Percentiles rank a stretch among this genome's conserved stretches.
These are phyloP conservation scores for Theretra japonica DNA, from an alignment of 2,888 invertebrate genomes.

Conservation along the genomic window DNA sequence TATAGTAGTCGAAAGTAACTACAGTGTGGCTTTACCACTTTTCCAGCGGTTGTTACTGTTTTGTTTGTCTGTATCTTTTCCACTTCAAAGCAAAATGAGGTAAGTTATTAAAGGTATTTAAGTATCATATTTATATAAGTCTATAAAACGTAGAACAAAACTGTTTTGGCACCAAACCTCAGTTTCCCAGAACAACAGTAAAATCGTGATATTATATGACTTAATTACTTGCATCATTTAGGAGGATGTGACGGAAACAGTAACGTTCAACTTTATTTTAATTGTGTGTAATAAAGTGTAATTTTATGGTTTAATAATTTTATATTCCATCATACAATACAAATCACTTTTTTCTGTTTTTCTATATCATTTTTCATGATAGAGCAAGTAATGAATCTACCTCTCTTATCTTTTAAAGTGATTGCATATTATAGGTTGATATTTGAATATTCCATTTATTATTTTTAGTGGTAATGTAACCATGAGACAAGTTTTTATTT, in stretches of 20 bases:
- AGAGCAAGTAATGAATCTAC: not conserved
- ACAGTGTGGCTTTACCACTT: too few species aligned
- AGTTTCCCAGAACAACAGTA: constrained; percentile 14
- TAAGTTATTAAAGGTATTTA: not conserved
- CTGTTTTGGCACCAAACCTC: constrained; percentile 6
- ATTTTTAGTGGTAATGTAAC: too few species aligned
- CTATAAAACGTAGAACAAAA: constrained; percentile 8
- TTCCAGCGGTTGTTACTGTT: too few species aligned
- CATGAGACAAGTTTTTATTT: too few species aligned
- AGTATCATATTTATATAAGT: not conserved
- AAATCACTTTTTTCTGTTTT: not conserved
- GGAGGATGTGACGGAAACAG: not conserved
- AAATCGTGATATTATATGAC: constrained; percentile 1
- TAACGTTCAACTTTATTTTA: not conserved
- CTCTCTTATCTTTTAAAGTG: not conserved
- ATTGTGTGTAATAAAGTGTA: not conserved
- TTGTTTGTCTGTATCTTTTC: too few species aligned
- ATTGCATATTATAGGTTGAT: not conserved
- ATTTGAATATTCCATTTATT: too few species aligned
- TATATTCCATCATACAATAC: not conserved
- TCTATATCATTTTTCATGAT: not conserved
- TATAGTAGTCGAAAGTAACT: too few species aligned
- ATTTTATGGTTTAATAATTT: too few species aligned
- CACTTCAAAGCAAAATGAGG: not conserved
- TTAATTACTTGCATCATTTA: constrained; percentile 22